Base-by-base conservation (phyloP, 2,888 invertebrate genomes). In the Crocallis elinguaria region DNA sequence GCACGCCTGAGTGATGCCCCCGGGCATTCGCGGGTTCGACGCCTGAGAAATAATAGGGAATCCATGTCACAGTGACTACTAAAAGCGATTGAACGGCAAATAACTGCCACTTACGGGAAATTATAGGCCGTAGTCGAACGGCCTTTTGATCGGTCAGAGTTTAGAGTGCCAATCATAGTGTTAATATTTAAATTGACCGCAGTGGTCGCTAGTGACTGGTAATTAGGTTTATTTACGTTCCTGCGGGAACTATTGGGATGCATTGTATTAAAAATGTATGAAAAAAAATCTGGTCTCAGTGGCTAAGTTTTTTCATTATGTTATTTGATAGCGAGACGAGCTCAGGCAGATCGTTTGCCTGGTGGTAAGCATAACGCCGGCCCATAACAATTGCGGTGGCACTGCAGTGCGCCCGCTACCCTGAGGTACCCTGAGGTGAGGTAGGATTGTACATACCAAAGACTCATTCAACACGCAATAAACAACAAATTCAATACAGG, bases 1-100 rank as follows among this genome's bases (percentile, higher is more conserved):
- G 52, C 35, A 42, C 61, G 61, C 64, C 61, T 55, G 57, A 44
- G 51, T 41, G 43, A 46, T 48, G 52, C 63, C 67, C 58, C 51
- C 49, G 49, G 54, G 54, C 59, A 38, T 38, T 55, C 42, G 44
- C 39, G 57, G 55, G 46, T 57, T 49, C 60, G 59, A 54, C 33
- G 42, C 52, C 50, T 44, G 49, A 55, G 50, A 56, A 66, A 63
- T 64, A 57, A 62, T 58, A 60, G 56, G 51, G 43, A 53, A 53
- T 49, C 44, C 51, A 43, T 52, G 55, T 43, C 60, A 58, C 25
- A 39, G 54, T 61, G 61, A 56, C 57, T 39, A 41, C 50, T 45
- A 52, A 60, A 49, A 35, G 33, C 50, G 35, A 51, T 56, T 44
- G 35, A 25, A 50, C 32, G 48, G 55, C 25, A 46, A 55, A 55